Percentiles rank a stretch among this genome's conserved stretches.
phyloP scores from a whole-genome alignment of 2,113 vertebrate species.

The Telmatochromis sp. region DNA sequence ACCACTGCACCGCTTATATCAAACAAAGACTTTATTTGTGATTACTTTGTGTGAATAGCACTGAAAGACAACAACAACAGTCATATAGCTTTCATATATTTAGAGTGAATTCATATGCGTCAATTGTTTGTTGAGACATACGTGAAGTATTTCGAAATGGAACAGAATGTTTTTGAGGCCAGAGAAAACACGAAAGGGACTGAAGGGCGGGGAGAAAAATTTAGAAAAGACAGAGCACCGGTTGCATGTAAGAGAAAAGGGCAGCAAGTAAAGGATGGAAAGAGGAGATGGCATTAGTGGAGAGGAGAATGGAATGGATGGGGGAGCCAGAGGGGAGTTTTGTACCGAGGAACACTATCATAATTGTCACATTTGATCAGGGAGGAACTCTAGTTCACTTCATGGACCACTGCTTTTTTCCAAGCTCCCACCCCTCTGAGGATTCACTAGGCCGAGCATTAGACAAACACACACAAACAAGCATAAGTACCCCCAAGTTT shows the following conservation, averaged over 20 bases:
- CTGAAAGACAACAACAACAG: background rate
- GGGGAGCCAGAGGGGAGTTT: conserved; percentile 38
- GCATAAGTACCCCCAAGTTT: background rate
- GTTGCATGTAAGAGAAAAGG: conserved; percentile 18
- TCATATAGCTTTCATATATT: background rate
- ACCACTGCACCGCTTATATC: background rate
- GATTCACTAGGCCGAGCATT: conserved; percentile 13
- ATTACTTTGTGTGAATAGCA: background rate
- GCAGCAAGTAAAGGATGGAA: background rate
- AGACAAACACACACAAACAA: conserved; percentile 7
- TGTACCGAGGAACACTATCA: conserved; percentile 53
- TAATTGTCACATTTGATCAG: conserved; percentile 73
- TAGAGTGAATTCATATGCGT: background rate
- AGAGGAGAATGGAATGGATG: background rate
- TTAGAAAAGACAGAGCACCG: background rate
- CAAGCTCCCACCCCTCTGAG: conserved; percentile 12
- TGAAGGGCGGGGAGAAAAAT: background rate
- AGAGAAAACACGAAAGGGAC: background rate
- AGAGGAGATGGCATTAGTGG: conserved; percentile 26
- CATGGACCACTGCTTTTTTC: conserved; percentile 47
- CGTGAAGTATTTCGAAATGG: background rate
- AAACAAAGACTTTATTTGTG: background rate
- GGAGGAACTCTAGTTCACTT: conserved; percentile 44
- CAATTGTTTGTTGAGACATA: background rate
- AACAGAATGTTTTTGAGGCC: background rate